These are phyloP conservation scores for Ceuthmochares aereus DNA, from an alignment of 2,113 vertebrate species.

Conservation along the genomic window DNA sequence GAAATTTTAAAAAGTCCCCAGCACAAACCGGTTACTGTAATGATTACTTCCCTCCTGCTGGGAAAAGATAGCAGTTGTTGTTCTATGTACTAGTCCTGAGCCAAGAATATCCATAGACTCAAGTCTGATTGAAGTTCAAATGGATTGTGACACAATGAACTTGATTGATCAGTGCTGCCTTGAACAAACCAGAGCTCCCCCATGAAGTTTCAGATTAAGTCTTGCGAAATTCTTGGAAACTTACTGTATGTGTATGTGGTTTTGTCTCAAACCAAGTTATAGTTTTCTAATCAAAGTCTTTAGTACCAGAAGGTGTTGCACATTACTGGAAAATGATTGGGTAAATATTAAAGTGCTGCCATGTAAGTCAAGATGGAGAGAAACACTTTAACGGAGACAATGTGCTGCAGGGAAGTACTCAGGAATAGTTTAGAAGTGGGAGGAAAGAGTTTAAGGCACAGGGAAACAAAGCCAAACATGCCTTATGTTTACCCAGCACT, in stretches of 20 bases:
- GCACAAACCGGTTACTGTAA: not conserved
- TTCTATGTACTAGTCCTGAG: not conserved
- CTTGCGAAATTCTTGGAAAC: not conserved
- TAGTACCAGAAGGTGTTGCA: not conserved
- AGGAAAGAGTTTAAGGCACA: conserved; percentile 17
- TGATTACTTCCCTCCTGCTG: not conserved
- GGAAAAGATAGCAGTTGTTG: conserved; percentile 14
- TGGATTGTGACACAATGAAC: not conserved
- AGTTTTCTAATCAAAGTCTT: not conserved
- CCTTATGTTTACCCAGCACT: not conserved
- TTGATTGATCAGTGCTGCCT: not conserved
- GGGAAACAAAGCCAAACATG: conserved; percentile 22
- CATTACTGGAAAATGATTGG: conserved; percentile 41
- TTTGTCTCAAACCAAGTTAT: not conserved
- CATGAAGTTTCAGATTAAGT: not conserved
- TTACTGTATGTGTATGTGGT: not conserved
- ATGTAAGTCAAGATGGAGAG: not conserved
- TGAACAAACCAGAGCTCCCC: not conserved
- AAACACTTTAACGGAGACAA: not conserved
- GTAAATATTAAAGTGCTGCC: conserved; percentile 37
- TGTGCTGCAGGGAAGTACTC: conserved; percentile 25
- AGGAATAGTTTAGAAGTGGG: not conserved
- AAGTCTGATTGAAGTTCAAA: conserved; percentile 8
- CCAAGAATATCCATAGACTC: not conserved
- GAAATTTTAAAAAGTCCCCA: conserved; percentile 18